Evolutionary conservation across 2,113 vertebrate genomes (phyloP).

Genomic region (Channa maculata): DNA sequence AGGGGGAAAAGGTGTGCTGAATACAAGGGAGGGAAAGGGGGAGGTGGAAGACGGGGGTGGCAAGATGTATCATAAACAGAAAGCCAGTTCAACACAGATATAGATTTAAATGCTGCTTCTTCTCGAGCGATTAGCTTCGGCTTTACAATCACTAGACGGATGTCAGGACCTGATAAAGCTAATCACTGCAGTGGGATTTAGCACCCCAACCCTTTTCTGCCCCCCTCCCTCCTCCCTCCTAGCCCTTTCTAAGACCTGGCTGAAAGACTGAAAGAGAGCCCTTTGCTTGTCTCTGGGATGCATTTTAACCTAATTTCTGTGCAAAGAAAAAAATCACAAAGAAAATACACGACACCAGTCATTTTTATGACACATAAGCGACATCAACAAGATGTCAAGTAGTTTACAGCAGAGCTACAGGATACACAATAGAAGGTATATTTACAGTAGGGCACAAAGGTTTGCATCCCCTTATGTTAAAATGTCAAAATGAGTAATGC

Average conservation of each 20-base stretch:
- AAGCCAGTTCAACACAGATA: conserved; percentile 59
- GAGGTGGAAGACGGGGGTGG: not conserved
- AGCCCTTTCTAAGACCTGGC: conserved; percentile 41
- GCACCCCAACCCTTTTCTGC: conserved; percentile 28
- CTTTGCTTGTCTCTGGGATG: too few species aligned
- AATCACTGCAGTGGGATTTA: conserved; percentile 76
- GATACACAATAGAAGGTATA: too few species aligned
- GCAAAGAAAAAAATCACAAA: too few species aligned
- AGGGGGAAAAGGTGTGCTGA: conserved; percentile 63
- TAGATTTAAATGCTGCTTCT: conserved; percentile 68
- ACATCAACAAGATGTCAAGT: too few species aligned
- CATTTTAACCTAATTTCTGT: too few species aligned
- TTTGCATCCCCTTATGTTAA: too few species aligned
- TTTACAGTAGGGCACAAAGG: too few species aligned
- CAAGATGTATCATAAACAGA: conserved; percentile 60
- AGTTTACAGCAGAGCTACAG: too few species aligned
- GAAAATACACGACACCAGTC: too few species aligned
- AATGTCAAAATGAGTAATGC: too few species aligned
- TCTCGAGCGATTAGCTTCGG: conserved; percentile 69
- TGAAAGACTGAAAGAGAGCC: conserved; percentile 41
- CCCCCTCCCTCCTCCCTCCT: not conserved
- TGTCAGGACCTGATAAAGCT: conserved; percentile 79
- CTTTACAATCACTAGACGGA: conserved; percentile 72
- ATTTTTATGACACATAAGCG: too few species aligned
- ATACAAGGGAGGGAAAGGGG: conserved; percentile 19